These are phyloP conservation scores for Phenganax stokvisi DNA, from an alignment of 92 coral and sea anemone species.

Conservation along the genomic window DNA sequence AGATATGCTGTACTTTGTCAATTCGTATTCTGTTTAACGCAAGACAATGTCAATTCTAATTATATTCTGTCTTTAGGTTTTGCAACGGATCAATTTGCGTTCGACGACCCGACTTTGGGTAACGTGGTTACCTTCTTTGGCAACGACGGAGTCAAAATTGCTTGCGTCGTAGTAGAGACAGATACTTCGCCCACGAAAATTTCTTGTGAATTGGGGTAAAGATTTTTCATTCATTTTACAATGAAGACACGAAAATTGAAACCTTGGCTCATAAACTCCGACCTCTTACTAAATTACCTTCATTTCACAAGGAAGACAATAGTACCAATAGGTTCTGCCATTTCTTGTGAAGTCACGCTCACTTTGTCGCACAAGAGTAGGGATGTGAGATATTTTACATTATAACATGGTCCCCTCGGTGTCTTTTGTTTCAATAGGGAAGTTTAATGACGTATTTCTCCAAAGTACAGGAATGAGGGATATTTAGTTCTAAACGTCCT, in stretches of 20 bases:
- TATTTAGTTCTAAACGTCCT: no score
- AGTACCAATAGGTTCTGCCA: no score
- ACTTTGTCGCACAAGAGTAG: no score
- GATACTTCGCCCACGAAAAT: conserved; percentile 60
- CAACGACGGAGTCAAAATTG: conserved; percentile 51
- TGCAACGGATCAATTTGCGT: conserved; percentile 66
- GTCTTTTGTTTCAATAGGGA: no score
- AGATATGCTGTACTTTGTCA: no score
- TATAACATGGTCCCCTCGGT: no score
- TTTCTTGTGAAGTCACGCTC: no score
- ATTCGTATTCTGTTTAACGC: neutral
- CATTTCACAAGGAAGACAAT: neutral
- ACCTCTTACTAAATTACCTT: neutral
- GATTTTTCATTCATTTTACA: neutral
- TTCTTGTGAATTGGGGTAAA: conserved; percentile 68
- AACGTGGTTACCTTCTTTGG: conserved; percentile 62
- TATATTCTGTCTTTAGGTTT: conserved; percentile 50
- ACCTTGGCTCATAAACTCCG: neutral
- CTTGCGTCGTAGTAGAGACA: conserved; percentile 69
- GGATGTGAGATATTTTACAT: no score
- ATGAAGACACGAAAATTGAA: neutral
- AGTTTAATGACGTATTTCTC: no score
- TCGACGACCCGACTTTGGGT: conserved; percentile 58
- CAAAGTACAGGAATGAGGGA: no score
- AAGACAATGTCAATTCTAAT: no score